A percentile compares a stretch with the other conserved stretches of the same genome.
phyloP scores from a whole-genome alignment of 2,888 invertebrate genomes.

The Fragum whitleyi region DNA sequence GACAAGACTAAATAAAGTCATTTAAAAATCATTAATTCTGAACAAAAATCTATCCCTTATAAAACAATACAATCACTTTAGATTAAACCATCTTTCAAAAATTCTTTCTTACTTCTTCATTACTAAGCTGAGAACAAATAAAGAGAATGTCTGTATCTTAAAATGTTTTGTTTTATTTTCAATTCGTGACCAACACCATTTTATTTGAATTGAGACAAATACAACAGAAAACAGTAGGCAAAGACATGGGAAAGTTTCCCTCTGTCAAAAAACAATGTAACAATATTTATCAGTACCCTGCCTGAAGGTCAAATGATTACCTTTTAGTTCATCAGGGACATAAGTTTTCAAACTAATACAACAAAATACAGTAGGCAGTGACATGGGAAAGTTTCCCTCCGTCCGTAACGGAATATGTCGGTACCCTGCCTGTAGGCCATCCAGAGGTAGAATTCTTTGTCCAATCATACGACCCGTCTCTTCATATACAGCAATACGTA shows the following conservation, averaged over 20 bases:
- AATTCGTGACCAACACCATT: no score
- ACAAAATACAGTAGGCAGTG: slow-evolving; percentile 99
- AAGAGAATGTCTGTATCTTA: no score
- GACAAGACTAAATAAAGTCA: no score
- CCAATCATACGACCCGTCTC: slow-evolving; percentile 98
- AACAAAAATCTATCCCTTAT: no score
- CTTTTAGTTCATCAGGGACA: slow-evolving; percentile 99
- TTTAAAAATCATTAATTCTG: no score
- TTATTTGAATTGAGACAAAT: slow-evolving; percentile 99
- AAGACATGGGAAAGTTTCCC: slow-evolving; percentile 99
- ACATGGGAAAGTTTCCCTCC: slow-evolving; percentile 99
- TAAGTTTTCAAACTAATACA: slow-evolving; percentile 99
- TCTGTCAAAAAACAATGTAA: slow-evolving; percentile 98
- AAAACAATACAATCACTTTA: no score
- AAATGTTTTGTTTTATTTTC: no score
- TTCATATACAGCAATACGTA: slow-evolving; percentile 99
- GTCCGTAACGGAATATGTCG: slow-evolving; percentile 98
- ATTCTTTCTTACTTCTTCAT: no score
- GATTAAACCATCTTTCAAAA: no score
- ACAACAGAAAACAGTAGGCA: slow-evolving; percentile 99
- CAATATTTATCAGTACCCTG: slow-evolving; percentile 98
- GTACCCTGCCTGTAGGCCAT: slow-evolving; percentile 99
- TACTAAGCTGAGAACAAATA: no score
- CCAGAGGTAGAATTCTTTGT: slow-evolving; percentile 98
- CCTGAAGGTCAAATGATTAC: slow-evolving; percentile 96